phyloP scores from a whole-genome alignment of 2,113 vertebrate genomes.

The Chaetodon auriga region DNA sequence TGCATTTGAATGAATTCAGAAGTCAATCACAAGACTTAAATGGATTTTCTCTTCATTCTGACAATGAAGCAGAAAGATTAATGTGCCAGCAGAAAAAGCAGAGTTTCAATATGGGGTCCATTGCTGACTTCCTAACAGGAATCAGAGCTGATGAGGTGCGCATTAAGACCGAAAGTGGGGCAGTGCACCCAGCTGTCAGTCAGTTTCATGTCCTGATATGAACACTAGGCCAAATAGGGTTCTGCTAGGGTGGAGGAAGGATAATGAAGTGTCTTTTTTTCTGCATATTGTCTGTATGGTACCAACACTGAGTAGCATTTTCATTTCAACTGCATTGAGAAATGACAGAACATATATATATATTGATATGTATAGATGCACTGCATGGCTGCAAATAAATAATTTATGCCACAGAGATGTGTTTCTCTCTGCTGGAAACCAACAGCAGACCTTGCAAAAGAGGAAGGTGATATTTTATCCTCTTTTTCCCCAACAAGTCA shows the following conservation, averaged over 20 bases:
- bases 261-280: background rate
- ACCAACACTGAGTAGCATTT: background rate
- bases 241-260: background rate
- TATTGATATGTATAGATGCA: background rate
- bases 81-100: background rate
- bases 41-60: slow-evolving; percentile 19
- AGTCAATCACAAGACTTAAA: background rate
- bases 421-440: background rate
- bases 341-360: background rate
- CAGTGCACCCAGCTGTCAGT: slow-evolving; percentile 38
- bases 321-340: background rate
- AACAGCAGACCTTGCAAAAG: background rate
- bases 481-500: background rate
- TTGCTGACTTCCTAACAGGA: slow-evolving; percentile 18
- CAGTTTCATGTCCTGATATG: slow-evolving; percentile 8
- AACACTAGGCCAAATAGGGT: slow-evolving; percentile 20
- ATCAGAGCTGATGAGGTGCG: slow-evolving; percentile 9
- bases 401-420: background rate
- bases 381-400: background rate
- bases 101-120: slow-evolving; percentile 7
- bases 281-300: background rate
- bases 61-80: slow-evolving; percentile 22
- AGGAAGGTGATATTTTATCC: background rate
- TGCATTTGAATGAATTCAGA: background rate
- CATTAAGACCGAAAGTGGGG: slow-evolving; percentile 42